Conservation (phyloP, 2,113 vertebrate genomes). For the Clarias batrachus region DNA sequence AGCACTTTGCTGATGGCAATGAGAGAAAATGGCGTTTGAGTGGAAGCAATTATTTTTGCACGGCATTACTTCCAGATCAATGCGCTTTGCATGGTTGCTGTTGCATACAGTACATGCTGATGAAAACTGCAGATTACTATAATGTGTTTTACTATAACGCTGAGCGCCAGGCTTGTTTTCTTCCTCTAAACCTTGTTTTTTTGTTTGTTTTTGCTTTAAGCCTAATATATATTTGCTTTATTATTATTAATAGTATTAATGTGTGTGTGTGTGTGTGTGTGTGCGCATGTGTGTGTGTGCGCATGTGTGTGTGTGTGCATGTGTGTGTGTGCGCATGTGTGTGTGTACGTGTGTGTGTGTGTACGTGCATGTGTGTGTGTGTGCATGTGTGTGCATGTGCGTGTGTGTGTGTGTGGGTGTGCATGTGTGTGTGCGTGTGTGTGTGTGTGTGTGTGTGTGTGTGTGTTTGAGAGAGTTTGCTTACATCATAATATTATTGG, state of each 20-base stretch:
- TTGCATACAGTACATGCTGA: slow-evolving; percentile 14
- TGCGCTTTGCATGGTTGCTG: slow-evolving; percentile 40
- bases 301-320: no score
- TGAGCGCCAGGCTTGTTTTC: not conserved
- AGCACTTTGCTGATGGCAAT: slow-evolving; percentile 44
- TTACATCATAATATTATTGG: not conserved
- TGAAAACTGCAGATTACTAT: not conserved
- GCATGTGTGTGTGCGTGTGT: no score
- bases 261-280: not conserved
- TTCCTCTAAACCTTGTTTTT: not conserved
- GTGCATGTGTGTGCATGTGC: no score
- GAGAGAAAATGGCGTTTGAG: slow-evolving; percentile 22
- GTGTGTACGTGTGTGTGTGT: no score
- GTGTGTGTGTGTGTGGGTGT: no score
- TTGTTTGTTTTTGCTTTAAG: not conserved
- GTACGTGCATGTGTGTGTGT: no score
- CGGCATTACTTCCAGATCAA: slow-evolving; percentile 47
- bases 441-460: no score
- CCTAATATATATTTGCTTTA: not conserved
- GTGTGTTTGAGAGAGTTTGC: no score
- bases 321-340: no score
- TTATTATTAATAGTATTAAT: not conserved
- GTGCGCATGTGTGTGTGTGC: no score
- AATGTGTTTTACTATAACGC: not conserved
- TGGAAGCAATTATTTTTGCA: slow-evolving; percentile 48